Conservation (phyloP, 2,888 invertebrate species). For the Phorcus lineatus region DNA sequence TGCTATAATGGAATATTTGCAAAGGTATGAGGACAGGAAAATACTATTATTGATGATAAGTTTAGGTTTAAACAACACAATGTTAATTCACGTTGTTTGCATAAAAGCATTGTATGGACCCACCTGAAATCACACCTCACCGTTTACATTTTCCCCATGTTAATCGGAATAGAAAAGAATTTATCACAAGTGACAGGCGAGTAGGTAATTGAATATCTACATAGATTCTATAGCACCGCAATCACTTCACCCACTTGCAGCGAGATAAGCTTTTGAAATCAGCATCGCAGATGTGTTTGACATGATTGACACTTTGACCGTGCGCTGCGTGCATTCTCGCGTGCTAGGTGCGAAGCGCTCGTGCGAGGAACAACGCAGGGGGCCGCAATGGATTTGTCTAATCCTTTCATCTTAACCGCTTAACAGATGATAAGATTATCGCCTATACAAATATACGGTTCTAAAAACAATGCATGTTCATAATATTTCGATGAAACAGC, state of each 20-base stretch:
- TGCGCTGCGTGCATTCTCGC: not conserved
- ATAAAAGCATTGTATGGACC: no score
- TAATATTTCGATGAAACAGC: conserved; percentile 12
- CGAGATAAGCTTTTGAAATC: not conserved
- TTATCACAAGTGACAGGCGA: no score
- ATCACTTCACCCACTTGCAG: not conserved
- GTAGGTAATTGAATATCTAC: not conserved
- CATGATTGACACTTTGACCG: not conserved
- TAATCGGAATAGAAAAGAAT: no score
- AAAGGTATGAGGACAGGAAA: no score
- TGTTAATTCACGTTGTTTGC: no score
- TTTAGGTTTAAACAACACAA: no score
- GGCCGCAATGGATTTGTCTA: not conserved
- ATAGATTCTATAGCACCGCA: not conserved
- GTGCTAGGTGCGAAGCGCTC: conserved; percentile 2
- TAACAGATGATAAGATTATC: conserved; percentile 22
- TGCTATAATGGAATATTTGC: no score
- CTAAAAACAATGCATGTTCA: not conserved
- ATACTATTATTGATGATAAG: no score
- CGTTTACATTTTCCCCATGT: no score
- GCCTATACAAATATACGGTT: not conserved
- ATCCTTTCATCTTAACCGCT: conserved; percentile 16
- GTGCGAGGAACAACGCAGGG: not conserved
- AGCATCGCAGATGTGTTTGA: conserved; percentile 10
- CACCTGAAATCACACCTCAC: no score